Percentiles rank a stretch among this genome's conserved stretches.
phyloP scores from a whole-genome alignment of 1,140 invertebrate species.

The Elymnias hypermnestra region DNA sequence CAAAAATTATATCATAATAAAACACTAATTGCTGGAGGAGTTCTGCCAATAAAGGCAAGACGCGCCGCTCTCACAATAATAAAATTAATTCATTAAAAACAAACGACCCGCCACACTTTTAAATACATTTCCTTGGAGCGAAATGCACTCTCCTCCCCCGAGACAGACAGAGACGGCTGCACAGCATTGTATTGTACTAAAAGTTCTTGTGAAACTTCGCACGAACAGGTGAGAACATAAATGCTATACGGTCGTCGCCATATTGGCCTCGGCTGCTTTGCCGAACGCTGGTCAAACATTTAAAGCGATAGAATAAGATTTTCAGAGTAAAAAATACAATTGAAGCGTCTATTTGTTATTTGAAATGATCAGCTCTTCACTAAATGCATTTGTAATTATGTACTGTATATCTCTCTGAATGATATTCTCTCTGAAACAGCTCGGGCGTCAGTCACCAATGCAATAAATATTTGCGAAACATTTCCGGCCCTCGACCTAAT shows the following conservation, averaged over 20 bases:
- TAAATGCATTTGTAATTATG: too few species aligned
- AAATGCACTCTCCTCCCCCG: not conserved
- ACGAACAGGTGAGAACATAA: too few species aligned
- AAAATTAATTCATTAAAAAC: slow-evolving; percentile 74
- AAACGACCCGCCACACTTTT: slow-evolving; percentile 33
- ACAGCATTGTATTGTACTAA: slow-evolving; percentile 3
- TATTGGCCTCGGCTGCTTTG: too few species aligned
- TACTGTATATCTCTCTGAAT: too few species aligned
- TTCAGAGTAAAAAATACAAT: too few species aligned
- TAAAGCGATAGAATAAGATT: too few species aligned
- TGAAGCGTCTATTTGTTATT: too few species aligned
- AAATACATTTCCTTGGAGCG: slow-evolving; percentile 17
- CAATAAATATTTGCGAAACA: slow-evolving; percentile 53
- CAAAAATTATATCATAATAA: slow-evolving; percentile 71
- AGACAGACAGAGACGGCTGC: slow-evolving; percentile 1
- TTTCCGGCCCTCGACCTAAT: slow-evolving; percentile 39
- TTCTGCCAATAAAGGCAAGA: slow-evolving; percentile 63
- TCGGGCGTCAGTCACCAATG: slow-evolving; percentile 31
- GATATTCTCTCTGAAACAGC: too few species aligned
- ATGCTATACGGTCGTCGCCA: too few species aligned
- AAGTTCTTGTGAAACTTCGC: too few species aligned
- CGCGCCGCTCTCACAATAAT: slow-evolving; percentile 54
- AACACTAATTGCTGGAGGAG: slow-evolving; percentile 63
- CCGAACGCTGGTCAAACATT: too few species aligned
- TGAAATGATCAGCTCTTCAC: too few species aligned